These are phyloP conservation scores for Caenorhabditis brenneri DNA, from an alignment of 1,140 invertebrate genomes.

Conservation along the genomic window DNA sequence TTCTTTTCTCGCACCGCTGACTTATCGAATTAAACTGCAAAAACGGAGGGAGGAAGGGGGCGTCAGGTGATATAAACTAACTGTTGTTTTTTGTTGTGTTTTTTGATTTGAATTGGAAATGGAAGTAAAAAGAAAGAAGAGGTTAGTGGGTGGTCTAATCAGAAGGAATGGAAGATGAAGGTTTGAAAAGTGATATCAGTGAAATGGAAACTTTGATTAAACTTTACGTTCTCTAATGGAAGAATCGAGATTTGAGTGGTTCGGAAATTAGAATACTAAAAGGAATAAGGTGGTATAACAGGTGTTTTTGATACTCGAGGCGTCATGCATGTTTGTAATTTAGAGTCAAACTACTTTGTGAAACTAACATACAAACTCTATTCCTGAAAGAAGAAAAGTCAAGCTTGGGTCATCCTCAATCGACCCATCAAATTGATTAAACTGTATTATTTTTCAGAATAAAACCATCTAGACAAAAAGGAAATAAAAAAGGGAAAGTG, in stretches of 20 bases:
- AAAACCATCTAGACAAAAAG: too few relatives aligned
- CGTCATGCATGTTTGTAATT: too few relatives aligned
- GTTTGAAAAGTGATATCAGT: neutral
- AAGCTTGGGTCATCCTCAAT: neutral
- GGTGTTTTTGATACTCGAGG: too few relatives aligned
- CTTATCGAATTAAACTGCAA: constrained; percentile 36
- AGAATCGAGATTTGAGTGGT: too few relatives aligned
- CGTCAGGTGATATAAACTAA: constrained; percentile 37
- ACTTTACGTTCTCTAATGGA: neutral
- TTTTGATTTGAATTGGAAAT: neutral
- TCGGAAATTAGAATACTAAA: too few relatives aligned
- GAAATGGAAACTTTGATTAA: neutral
- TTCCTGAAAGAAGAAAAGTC: neutral
- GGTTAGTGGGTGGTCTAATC: constrained; percentile 6
- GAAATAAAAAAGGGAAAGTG: too few relatives aligned
- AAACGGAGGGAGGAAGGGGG: neutral
- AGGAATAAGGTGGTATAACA: too few relatives aligned
- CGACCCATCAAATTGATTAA: neutral
- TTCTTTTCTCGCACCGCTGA: constrained; percentile 20
- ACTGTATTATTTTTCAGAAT: too few relatives aligned
- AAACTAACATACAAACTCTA: too few relatives aligned
- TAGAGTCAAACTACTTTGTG: too few relatives aligned
- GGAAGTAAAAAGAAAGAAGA: neutral
- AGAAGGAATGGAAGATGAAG: neutral
- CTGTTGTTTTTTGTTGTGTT: neutral